Evolutionary conservation across 2,888 invertebrate species (phyloP).

Genomic region (Prosopocoilus inquinatus): DNA sequence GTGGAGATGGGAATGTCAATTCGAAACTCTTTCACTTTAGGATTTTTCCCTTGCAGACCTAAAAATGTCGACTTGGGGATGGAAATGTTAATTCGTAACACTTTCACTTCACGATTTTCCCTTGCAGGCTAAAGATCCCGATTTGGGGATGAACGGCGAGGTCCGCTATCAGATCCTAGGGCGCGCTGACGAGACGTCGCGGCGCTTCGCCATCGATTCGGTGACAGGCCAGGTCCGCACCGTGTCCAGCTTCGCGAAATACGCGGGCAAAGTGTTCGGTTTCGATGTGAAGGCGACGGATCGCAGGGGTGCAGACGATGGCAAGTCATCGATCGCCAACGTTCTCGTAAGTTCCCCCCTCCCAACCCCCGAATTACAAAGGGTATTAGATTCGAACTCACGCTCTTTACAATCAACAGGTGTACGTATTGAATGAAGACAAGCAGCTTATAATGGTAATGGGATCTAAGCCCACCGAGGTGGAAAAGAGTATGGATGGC

Average conservation of each 20-base stretch:
- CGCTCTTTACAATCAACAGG: constrained; percentile 50
- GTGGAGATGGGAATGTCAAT: too few relatives aligned
- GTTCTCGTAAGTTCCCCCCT: constrained; percentile 72
- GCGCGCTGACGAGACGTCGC: constrained; percentile 64
- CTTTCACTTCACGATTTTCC: constrained; percentile 13
- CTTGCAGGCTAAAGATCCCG: constrained; percentile 69
- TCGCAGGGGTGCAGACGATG: constrained; percentile 75
- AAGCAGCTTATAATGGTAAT: constrained; percentile 78
- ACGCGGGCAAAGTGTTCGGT: constrained; percentile 75
- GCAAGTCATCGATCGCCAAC: constrained; percentile 79
- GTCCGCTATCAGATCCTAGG: constrained; percentile 75
- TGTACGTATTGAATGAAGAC: constrained; percentile 78
- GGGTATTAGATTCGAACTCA: too few relatives aligned
- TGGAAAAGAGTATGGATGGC: constrained; percentile 68
- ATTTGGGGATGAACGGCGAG: constrained; percentile 73
- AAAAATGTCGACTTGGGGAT: constrained; percentile 71
- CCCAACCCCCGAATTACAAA: too few relatives aligned
- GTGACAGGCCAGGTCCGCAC: constrained; percentile 73
- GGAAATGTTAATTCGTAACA: too few relatives aligned
- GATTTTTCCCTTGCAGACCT: constrained; percentile 57
- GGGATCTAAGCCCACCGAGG: constrained; percentile 71
- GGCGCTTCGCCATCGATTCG: constrained; percentile 76
- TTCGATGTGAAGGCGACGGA: constrained; percentile 89
- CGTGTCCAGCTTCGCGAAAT: constrained; percentile 65
- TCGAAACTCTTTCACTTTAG: too few relatives aligned